phyloP scores from a whole-genome alignment of 2,797 vertebrate genomes.

The Sorex maritimensis region DNA sequence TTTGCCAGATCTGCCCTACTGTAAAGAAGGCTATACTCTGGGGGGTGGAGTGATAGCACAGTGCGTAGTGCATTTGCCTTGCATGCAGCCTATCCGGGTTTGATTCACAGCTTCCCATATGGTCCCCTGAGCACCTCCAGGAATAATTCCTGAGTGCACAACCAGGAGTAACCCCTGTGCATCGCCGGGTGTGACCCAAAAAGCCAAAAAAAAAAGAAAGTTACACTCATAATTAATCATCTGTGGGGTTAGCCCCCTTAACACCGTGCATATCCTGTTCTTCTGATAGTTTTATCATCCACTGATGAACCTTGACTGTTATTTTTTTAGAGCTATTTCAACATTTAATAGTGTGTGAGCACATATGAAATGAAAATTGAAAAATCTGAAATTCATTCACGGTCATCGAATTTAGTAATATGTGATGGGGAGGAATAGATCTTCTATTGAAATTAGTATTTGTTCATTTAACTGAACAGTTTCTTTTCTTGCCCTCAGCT shows the following conservation, averaged over 20 bases:
- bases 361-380: not conserved
- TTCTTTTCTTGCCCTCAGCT: slow-evolving; percentile 25
- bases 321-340: slow-evolving; percentile 14
- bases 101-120: no score
- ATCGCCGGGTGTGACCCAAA: no score
- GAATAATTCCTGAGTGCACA: no score
- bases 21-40: slow-evolving; percentile 19
- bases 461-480: slow-evolving; percentile 7
- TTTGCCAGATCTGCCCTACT: not conserved
- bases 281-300: not conserved
- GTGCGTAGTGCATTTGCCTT: no score
- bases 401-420: not conserved
- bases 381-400: not conserved
- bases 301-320: not conserved
- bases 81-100: no score
- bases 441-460: slow-evolving; percentile 55
- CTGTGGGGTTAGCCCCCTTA: not conserved
- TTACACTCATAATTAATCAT: slow-evolving; percentile 29
- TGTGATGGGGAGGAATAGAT: not conserved
- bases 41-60: no score
- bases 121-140: no score
- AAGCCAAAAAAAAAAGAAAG: not conserved
- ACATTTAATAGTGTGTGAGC: not conserved
- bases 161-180: no score
- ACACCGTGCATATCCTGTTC: not conserved